Base-by-base conservation (phyloP, 2,888 invertebrate species). In the Polylopha cassiicola region DNA sequence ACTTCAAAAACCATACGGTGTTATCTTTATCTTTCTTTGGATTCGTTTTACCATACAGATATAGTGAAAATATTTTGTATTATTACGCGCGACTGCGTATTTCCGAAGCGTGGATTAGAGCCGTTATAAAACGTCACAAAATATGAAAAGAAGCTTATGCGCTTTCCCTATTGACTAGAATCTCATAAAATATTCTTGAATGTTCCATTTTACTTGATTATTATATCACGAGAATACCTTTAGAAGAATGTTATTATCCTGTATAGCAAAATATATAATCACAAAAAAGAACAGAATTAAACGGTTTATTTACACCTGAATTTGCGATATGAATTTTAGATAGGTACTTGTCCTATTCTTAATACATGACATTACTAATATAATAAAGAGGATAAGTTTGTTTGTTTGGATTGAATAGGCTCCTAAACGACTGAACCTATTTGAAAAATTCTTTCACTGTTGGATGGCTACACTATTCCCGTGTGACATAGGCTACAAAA, bases 141-240 rank as follows among this genome's bases (percentile, higher is more conserved):
- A 69, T 72, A 71, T 68, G 59, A 55, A 71, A 74, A 74, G 73
- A 68, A 60, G 69, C 67, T 76, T 73, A 73, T 57, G 58, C 56
- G 60, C 61, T 61, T 59, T 58, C 56, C 45, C 54, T 58, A 57
- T 62, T 67, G 58, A 71, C 73, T 63, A 64, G 64, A 62, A 59
- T 50, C 61, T 64, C 64, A 61, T 66, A 66, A 66, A 67, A 63
- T 61, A 69, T 70, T 65, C 64, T 61, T 44, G 38, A 39, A 54
- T 62, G 60, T 65, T 63, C 59, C 58, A 51, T 55, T 64, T 67
- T 61, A 63, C 60, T 57, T 55, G 38, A 43, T 48, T 51, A 48
- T 60, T 55, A 58, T 55, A 51, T 51, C 47, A 55, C 51, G 50
- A 51, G 48, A 53, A 54, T 51, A 49, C 53, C n/a, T n/a, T n/a